phyloP scores from a whole-genome alignment of 2,113 vertebrate genomes.

The Danionella cerebrum region DNA sequence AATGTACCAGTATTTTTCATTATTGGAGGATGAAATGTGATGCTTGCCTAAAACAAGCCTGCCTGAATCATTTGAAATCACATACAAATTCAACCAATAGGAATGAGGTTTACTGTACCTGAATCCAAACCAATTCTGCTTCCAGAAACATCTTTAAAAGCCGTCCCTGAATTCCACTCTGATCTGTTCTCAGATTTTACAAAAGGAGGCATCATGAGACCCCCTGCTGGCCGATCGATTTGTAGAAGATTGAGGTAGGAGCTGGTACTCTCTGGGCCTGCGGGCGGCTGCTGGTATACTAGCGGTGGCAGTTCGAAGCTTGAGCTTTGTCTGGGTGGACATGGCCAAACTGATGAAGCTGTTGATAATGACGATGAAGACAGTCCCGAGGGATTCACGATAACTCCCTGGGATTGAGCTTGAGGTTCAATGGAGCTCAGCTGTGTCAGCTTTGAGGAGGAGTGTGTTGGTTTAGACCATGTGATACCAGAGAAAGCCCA shows the following conservation, averaged over 20 bases:
- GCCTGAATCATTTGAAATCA: no score
- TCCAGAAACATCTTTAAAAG: constrained; percentile 53
- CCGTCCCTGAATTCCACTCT: constrained; percentile 42
- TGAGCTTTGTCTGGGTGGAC: constrained; percentile 38
- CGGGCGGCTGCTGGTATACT: constrained; percentile 24
- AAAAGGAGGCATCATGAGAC: constrained; percentile 46
- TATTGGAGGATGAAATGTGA: no score
- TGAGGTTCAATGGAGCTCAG: constrained; percentile 6
- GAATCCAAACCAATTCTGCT: constrained; percentile 54
- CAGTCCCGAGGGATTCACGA: constrained; percentile 26
- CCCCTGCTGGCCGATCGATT: constrained; percentile 53
- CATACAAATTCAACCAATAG: no score
- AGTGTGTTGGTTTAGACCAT: constrained; percentile 55
- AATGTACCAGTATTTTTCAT: no score
- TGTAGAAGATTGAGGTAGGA: constrained; percentile 66
- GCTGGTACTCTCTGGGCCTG: constrained; percentile 7
- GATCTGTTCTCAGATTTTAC: constrained; percentile 50
- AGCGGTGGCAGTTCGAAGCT: constrained; percentile 27
- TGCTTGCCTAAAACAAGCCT: no score
- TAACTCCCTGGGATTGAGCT: constrained; percentile 24
- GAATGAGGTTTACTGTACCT: constrained; percentile 56
- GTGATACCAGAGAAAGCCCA: constrained; percentile 49
- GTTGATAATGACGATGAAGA: constrained; percentile 13
- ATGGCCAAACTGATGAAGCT: constrained; percentile 47
- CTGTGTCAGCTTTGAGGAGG: constrained; percentile 30